Evolutionary conservation across 2,797 vertebrate genomes (phyloP), one percentile per base, ranked within the genome.

Genomic region (Peromyscus eremicus): DNA sequence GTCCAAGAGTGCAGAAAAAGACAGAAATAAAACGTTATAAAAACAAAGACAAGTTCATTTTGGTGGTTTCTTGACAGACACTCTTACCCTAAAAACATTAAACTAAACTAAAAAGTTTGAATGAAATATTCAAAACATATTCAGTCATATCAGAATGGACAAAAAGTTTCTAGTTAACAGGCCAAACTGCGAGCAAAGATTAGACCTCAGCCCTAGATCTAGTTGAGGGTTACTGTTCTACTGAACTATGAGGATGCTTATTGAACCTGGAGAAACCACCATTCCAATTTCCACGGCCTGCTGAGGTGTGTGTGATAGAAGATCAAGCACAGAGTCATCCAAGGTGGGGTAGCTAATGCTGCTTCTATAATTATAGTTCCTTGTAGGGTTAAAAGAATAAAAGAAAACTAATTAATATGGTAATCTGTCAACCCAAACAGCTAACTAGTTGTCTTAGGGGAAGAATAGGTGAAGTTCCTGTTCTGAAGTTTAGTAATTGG

Each of bases 41-140:
- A 93, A 60, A 87, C 57, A 94, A 87, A 34, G 40, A 43, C 49
- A 94, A 37, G 43, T 73, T 93, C 64, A 75, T 80, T 93, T 89
- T 34, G 34, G 6, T 80, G 46, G 64, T 82, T 71, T 85, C 66
- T 91, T 93, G 64, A 92, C n/a, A 91, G 64, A 66, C 40, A 4
- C 76, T 86, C 40, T 40, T 96, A 66, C 43, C 14, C 81, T 55
- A 57, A 73, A 66, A 60, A 7, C 16, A 66, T 16, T 40, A 34
- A 60, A 19, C 27, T 37, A 43, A 95, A 82, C 27, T 82, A 37
- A 93, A 83, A 85, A 17, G n/a, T 2, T 77, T 88, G 66, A 93
- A 46, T 83, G 70, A 96, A 92, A 85, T 88, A 37, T 77, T 93
- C 43, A 62, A 80, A 84, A 90, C 34, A 88, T 80, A 66, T 84